Conservation (phyloP, 2,888 invertebrate genomes). For the Drosophila neotestacea region DNA sequence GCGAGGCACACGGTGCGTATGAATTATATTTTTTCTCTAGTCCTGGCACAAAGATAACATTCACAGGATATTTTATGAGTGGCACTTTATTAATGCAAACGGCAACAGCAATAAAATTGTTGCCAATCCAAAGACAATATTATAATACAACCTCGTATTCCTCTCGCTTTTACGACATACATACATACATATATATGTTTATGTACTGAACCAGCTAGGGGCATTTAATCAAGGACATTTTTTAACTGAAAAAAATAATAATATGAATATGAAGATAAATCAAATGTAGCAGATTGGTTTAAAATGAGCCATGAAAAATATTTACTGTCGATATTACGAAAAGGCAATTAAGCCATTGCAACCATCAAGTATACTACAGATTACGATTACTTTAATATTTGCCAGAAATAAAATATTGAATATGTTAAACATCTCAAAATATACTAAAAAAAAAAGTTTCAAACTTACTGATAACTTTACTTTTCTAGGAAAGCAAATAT, state of each 20-base stretch:
- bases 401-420: no score
- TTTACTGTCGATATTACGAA: no score
- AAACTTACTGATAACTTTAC: no score
- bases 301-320: no score
- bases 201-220: not conserved
- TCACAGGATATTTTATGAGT: constrained; percentile 29
- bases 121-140: constrained; percentile 14
- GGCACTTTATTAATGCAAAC: constrained; percentile 18
- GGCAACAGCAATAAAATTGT: constrained; percentile 15
- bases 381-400: no score
- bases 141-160: constrained; percentile 2
- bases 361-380: no score
- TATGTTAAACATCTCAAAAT: no score
- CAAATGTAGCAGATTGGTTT: not conserved
- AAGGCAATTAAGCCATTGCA: no score
- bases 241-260: not conserved
- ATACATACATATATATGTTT: not conserved
- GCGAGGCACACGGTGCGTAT: constrained; percentile 12
- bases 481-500: no score
- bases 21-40: constrained; percentile 1
- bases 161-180: not conserved
- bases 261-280: not conserved
- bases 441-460: no score
- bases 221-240: not conserved
- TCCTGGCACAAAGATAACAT: constrained; percentile 49